Conservation (phyloP, 2,113 vertebrate species). For the Labrus mixtus region DNA sequence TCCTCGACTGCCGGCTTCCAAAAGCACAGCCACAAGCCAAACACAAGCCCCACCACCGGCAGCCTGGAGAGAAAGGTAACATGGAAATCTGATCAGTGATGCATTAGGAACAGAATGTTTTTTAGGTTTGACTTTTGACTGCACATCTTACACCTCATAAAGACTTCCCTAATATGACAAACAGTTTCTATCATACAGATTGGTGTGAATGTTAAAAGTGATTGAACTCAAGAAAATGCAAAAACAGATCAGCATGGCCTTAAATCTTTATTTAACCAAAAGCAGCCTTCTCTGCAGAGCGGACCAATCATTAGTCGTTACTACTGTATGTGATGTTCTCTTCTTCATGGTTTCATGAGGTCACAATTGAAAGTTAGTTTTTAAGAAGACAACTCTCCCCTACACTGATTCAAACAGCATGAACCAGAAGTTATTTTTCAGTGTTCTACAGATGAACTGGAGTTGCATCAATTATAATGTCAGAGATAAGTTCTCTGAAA, state of each 20-base stretch:
- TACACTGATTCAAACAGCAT: neutral
- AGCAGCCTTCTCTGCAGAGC: no score
- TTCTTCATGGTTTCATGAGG: neutral
- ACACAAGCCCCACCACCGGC: constrained; percentile 68
- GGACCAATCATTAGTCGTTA: no score
- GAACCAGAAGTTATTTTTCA: neutral
- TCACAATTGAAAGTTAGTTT: no score
- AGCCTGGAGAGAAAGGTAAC: constrained; percentile 92
- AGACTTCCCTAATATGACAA: neutral
- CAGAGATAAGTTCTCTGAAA: constrained; percentile 40
- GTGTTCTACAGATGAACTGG: constrained; percentile 13
- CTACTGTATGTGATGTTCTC: no score
- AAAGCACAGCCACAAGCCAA: constrained; percentile 83
- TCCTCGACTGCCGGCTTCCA: constrained; percentile 92
- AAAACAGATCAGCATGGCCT: no score
- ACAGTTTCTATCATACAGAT: neutral
- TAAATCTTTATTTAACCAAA: no score
- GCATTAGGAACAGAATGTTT: neutral
- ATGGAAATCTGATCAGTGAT: neutral
- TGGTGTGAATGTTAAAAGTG: no score
- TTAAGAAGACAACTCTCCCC: neutral
- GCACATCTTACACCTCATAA: neutral
- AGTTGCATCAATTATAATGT: constrained; percentile 48
- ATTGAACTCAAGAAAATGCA: no score
- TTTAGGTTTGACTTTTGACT: no score